These are phyloP conservation scores for Oligia fasciuncula DNA, from an alignment of 2,888 invertebrate species.

Conservation along the genomic window DNA sequence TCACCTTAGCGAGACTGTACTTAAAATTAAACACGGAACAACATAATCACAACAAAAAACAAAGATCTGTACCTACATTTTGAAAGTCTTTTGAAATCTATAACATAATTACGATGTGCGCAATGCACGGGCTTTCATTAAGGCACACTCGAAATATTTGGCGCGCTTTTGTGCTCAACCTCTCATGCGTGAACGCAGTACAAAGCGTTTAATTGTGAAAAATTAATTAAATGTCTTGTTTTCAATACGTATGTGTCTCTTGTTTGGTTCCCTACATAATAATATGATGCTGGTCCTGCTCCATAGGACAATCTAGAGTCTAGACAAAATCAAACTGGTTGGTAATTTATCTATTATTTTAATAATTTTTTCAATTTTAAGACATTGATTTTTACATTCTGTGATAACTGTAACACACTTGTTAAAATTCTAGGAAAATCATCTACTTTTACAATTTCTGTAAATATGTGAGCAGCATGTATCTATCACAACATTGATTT, in stretches of 20 bases:
- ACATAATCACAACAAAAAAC: not conserved
- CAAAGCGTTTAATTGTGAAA: constrained; percentile 63
- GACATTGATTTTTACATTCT: too few relatives aligned
- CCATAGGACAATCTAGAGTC: too few relatives aligned
- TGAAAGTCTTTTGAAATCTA: constrained; percentile 17
- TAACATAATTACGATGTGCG: constrained; percentile 30
- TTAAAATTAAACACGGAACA: not conserved
- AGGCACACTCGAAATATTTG: constrained; percentile 51
- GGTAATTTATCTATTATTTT: too few relatives aligned
- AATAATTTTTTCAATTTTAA: too few relatives aligned
- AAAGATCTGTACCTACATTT: not conserved
- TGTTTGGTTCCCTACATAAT: not conserved
- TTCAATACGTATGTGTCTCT: constrained; percentile 6
- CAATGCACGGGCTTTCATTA: constrained; percentile 41
- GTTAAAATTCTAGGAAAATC: too few relatives aligned
- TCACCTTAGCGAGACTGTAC: not conserved
- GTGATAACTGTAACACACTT: too few relatives aligned
- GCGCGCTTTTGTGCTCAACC: constrained; percentile 42
- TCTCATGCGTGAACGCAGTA: constrained; percentile 55
- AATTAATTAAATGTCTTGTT: constrained; percentile 55
- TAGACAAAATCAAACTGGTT: too few relatives aligned
- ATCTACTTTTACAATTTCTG: too few relatives aligned
- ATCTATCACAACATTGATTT: too few relatives aligned
- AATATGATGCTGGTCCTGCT: not conserved
- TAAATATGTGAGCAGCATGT: too few relatives aligned